Conservation (phyloP, 1,140 invertebrate genomes). For the Drosophila bifasciata region DNA sequence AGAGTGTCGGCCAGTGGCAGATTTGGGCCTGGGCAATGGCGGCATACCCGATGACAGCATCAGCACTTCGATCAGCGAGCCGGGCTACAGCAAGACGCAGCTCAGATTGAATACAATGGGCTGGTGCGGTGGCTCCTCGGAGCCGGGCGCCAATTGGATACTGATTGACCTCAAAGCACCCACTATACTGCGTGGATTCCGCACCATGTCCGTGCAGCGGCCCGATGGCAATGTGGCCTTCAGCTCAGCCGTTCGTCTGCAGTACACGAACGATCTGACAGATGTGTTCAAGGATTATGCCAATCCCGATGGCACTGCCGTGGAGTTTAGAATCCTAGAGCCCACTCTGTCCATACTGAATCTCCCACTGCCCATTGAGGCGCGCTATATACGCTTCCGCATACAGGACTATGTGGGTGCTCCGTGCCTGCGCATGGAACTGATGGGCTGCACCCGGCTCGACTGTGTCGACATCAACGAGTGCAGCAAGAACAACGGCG, state of each 20-base stretch:
- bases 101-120: slow-evolving; percentile 91
- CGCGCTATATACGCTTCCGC: slow-evolving; percentile 93
- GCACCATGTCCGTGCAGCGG: slow-evolving; percentile 93
- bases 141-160: slow-evolving; percentile 94
- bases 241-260: slow-evolving; percentile 93
- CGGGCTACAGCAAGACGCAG: slow-evolving; percentile 92
- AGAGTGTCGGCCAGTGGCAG: slow-evolving; percentile 94
- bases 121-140: slow-evolving; percentile 94
- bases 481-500: slow-evolving; percentile 94
- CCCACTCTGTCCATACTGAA: slow-evolving; percentile 95
- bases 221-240: slow-evolving; percentile 92
- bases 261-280: slow-evolving; percentile 94
- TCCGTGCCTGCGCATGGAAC: slow-evolving; percentile 94
- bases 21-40: slow-evolving; percentile 94
- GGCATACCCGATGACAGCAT: slow-evolving; percentile 96
- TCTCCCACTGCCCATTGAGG: slow-evolving; percentile 95
- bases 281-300: slow-evolving; percentile 95
- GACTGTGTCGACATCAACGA: slow-evolving; percentile 97
- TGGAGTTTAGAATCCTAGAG: slow-evolving; percentile 94
- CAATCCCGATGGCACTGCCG: slow-evolving; percentile 95
- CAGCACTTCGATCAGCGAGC: slow-evolving; percentile 92
- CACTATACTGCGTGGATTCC: slow-evolving; percentile 94
- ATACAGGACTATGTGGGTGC: slow-evolving; percentile 95
- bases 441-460: slow-evolving; percentile 96
- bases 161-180: slow-evolving; percentile 94